Percentiles rank a stretch among this genome's conserved stretches.
Evolutionary conservation across 64 coral and sea anemone species (phyloP).

Genomic region (Stylophora pistillata): DNA sequence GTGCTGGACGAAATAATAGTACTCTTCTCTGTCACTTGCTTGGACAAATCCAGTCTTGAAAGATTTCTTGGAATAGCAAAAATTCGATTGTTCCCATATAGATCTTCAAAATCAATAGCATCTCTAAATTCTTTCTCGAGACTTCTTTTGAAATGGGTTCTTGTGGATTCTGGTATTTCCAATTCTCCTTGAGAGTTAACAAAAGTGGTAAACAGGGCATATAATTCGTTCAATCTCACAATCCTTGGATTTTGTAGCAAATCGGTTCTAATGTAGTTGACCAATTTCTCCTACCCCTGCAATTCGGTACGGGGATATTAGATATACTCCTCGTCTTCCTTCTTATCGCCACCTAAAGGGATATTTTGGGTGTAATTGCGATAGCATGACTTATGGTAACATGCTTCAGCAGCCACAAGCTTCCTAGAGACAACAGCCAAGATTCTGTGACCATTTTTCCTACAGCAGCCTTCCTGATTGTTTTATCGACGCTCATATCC

Average conservation of each 20-base stretch:
- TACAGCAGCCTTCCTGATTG: conserved; percentile 21
- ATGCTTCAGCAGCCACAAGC: conserved; percentile 51
- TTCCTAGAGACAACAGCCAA: conserved; percentile 49
- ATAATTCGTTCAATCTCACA: not conserved
- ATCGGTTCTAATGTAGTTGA: not conserved
- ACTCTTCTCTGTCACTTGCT: not conserved
- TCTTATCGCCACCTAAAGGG: not conserved
- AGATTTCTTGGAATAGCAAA: conserved; percentile 4
- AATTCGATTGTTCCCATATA: conserved; percentile 14
- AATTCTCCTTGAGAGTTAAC: not conserved
- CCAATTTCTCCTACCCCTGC: not conserved
- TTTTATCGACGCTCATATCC: conserved; percentile 10
- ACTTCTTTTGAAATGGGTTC: conserved; percentile 11
- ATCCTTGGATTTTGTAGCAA: not conserved
- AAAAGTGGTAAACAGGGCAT: conserved; percentile 10
- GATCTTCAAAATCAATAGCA: conserved; percentile 20
- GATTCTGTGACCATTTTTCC: conserved; percentile 41
- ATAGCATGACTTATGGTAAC: conserved; percentile 52
- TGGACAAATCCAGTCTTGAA: conserved; percentile 20
- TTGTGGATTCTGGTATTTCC: conserved; percentile 20
- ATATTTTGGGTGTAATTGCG: conserved; percentile 34
- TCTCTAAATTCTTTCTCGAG: conserved; percentile 26
- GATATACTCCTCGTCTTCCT: not conserved
- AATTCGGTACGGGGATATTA: conserved; percentile 4
- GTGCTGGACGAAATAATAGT: not conserved